Conservation (phyloP, 2,113 vertebrate species). For the Harpagus bidentatus region DNA sequence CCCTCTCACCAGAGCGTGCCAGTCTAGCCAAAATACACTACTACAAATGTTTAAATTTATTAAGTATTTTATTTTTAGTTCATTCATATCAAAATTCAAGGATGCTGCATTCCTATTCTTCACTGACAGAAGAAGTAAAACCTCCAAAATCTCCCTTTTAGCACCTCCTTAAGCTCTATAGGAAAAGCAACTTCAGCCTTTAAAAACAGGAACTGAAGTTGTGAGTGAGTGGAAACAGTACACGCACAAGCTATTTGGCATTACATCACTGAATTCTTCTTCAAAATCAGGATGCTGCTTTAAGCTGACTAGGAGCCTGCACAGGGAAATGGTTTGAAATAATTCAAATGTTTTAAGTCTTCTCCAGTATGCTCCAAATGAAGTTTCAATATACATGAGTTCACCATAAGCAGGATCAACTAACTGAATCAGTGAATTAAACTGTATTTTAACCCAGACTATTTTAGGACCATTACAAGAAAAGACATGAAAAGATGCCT, state of each 20-base stretch:
- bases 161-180: neutral
- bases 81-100: neutral
- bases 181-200: neutral
- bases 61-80: neutral
- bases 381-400: neutral
- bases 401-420: neutral
- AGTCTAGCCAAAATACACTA: neutral
- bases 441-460: neutral
- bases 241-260: fast-evolving
- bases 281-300: neutral
- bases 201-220: neutral
- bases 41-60: neutral
- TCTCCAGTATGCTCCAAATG: neutral
- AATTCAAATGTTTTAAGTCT: neutral
- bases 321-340: neutral
- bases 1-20: neutral
- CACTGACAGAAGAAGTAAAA: neutral
- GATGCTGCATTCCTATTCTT: neutral
- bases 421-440: neutral
- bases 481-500: neutral
- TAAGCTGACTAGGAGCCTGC: neutral
- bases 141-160: neutral
- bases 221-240: neutral
- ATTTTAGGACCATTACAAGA: neutral
- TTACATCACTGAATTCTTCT: neutral